A percentile compares a stretch with the other conserved stretches of the same genome.
Conservation (phyloP, 1,140 invertebrate genomes). For the Drosophila varians region DNA sequence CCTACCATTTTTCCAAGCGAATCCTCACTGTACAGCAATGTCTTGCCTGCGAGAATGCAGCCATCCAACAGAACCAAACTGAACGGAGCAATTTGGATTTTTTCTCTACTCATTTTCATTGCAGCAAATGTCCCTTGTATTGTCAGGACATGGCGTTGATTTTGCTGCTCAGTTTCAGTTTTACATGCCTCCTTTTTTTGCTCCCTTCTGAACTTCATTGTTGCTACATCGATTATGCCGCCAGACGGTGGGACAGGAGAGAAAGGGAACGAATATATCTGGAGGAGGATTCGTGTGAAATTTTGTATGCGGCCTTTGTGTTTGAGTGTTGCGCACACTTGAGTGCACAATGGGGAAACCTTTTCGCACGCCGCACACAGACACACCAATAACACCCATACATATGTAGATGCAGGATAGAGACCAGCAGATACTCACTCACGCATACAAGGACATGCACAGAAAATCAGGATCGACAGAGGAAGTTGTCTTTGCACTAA, state of each 20-base stretch:
- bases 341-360: conserved; percentile 54
- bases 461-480: conserved; percentile 20
- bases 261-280: conserved; percentile 4
- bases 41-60: no score
- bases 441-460: conserved; percentile 15
- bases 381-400: background rate
- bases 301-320: conserved; percentile 43
- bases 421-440: background rate
- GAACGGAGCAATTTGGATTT: no score
- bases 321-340: conserved; percentile 47
- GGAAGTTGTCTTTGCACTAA: conserved; percentile 64
- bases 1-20: conserved; percentile 31
- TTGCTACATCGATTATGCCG: conserved; percentile 42
- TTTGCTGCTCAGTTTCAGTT: conserved; percentile 53
- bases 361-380: conserved; percentile 47
- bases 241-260: no score
- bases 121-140: conserved; percentile 55
- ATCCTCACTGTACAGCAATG: conserved; percentile 33
- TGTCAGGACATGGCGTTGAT: conserved; percentile 49
- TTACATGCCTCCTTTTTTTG: conserved; percentile 25
- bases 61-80: no score
- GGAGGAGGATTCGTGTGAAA: conserved; percentile 53
- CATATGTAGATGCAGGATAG: no score
- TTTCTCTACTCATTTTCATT: conserved; percentile 35
- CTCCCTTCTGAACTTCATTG: conserved; percentile 22